Percentiles rank a stretch among this genome's conserved stretches.
phyloP scores from a whole-genome alignment of 2,113 vertebrate species.

The Bos javanicus region DNA sequence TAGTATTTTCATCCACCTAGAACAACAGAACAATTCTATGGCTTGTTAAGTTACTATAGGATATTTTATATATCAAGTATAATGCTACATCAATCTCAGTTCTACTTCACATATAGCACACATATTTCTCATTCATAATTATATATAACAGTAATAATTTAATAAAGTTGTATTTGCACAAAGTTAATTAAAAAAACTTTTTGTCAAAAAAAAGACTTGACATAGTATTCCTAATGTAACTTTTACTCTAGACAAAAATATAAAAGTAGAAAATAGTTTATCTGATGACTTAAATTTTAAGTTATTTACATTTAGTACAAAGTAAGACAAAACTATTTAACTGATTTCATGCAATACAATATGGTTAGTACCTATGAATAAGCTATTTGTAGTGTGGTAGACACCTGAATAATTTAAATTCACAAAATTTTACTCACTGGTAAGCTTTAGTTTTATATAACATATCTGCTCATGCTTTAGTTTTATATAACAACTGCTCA shows the following conservation, averaged over 20 bases:
- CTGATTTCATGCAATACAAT: neutral
- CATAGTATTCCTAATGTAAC: neutral
- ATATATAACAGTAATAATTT: neutral
- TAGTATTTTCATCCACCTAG: conserved; percentile 99
- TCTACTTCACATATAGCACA: conserved; percentile 7
- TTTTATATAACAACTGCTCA: neutral
- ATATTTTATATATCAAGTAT: conserved; percentile 72
- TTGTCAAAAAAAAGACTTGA: neutral
- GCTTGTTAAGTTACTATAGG: conserved; percentile 88
- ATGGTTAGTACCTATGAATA: neutral
- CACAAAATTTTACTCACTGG: conserved; percentile 4
- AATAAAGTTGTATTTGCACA: neutral
- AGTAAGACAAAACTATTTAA: conserved; percentile 23
- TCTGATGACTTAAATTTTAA: neutral
- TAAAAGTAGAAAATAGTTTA: neutral
- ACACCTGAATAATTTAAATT: neutral
- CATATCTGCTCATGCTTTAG: neutral
- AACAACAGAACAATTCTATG: conserved; percentile 90
- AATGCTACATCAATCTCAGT: neutral
- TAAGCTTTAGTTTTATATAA: neutral
- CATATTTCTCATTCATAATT: neutral
- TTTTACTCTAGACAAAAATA: neutral
- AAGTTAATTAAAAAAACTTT: neutral
- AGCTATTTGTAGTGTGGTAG: neutral
- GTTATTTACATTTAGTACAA: neutral